Evolutionary conservation across 2,113 vertebrate species (phyloP), one percentile per base, ranked within the genome.

Genomic region (Geococcyx californianus): DNA sequence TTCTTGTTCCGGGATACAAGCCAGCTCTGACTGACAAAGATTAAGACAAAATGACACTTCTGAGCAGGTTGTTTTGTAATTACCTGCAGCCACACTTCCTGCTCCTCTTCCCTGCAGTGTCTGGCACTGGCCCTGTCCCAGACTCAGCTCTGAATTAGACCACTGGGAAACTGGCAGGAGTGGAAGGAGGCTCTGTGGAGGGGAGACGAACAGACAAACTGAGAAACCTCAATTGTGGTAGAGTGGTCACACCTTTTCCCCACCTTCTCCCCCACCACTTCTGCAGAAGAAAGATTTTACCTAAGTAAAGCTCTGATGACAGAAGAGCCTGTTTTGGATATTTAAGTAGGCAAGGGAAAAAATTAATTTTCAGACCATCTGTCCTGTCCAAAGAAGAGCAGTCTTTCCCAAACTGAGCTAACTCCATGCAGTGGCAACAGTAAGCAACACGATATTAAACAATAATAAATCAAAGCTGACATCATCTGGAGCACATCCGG

Each of bases 381-480:
- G 64, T 86, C 80, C 40, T 75, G 62, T 72, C 64, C 80, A 62
- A 86, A 84, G 85, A 80, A 88, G 59, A 91, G 72, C n/a, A 73
- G 28, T 63, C 47, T 81, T 96, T 81, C 83, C 68, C 66, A 84
- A 86, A 92, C 5, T 8, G 10, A 88, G 42, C 47, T 92, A 93
- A 68, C 72, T 73, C 31, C 16, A 60, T 62, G 38, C 84, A 92
- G 92, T 6, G 14, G 63, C 76, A 84, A 66, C 56, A 84, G 88
- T 49, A 90, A 94, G 93, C 94, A 92, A 81, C 56, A 68, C 11
- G 76, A 81, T 92, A 95, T 92, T 90, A 95, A 94, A 90, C 49
- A 95, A 77, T 73, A 96, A 93, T 89, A 95, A 97, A 95, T 81
- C 91, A 94, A 95, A 94, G n/a, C 58, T 94, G 88, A 92, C 84